Base-by-base conservation (phyloP, 2,888 invertebrate species). In the Oxycera nigricornis region DNA sequence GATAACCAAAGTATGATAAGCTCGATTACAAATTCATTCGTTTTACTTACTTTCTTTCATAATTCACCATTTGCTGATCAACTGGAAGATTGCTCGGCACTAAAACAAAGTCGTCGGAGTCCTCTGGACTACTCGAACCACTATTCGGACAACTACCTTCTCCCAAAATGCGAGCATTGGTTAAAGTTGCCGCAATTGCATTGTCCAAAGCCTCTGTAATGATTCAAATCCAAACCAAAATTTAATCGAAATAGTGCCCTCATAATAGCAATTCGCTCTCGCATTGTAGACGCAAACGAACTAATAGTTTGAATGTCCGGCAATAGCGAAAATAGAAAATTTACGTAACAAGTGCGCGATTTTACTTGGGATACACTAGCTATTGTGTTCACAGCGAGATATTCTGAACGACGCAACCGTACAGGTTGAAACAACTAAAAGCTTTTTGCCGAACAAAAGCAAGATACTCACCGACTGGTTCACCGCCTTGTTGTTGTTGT, bases 51-150 rank as follows among this genome's bases (percentile, higher is more conserved):
- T 81, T 82, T 74, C 80, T 82, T 78, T 83, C 83, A 79, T 82
- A 83, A 65, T 82, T 82, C 73, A 82, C 78, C 74, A 82, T 79
- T 78, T 81, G 81, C 74, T 89, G 88, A 82, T 91, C 91, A 78
- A 87, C 87, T 75, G 91, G 89, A 79, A 89, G 83, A 83, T 90
- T 91, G 77, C 88, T 87, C 77, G 94, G 92, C 80, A 94, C 93
- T 84, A 94, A 87, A 81, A 94, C 94, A 87, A 93, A 94, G 87
- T 93, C 94, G 86, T 94, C 92, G 2, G 87, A 87, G 78, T 87
- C 88, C 83, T 93, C 93, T 78, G 91, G 91, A 80, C 91, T 91
- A 82, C 89, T 89, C 17, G 88, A 87, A 61, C 78, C 79, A 76
- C 84, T 84, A 76, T 84, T 85, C 68, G 83, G 83, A 79, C 82